Evolutionary conservation across 2,113 vertebrate genomes (phyloP).

Genomic region (Chaetodon trifascialis): DNA sequence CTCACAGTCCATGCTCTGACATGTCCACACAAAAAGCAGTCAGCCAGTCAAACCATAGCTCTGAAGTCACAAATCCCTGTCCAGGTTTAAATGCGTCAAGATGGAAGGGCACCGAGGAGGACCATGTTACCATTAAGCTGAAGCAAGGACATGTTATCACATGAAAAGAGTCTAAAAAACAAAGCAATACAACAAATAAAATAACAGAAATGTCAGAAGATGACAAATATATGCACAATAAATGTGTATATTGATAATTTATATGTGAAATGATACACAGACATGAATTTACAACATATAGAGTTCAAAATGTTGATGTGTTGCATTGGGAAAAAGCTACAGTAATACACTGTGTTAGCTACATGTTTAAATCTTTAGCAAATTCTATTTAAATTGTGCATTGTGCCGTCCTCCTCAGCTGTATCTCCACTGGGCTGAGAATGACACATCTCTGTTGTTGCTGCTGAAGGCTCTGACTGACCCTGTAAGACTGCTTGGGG

Average conservation of each 20-base stretch:
- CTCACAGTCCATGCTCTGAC: neutral
- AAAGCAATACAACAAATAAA: neutral
- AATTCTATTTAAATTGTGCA: neutral
- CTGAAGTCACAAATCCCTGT: neutral
- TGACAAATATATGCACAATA: neutral
- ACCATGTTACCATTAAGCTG: no score
- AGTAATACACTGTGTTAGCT: neutral
- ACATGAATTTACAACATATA: neutral
- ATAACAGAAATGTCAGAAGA: neutral
- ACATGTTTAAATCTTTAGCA: neutral
- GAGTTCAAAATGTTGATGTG: neutral
- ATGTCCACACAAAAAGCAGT: neutral
- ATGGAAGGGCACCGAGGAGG: neutral
- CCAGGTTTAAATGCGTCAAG: neutral
- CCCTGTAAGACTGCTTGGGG: neutral
- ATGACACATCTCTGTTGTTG: neutral
- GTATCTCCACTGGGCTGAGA: neutral
- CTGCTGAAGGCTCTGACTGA: conserved; percentile 4
- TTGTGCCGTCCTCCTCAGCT: neutral
- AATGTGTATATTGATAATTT: neutral
- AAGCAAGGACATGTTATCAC: neutral
- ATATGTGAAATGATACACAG: neutral
- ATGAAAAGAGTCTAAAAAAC: neutral
- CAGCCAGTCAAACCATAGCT: neutral
- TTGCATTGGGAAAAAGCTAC: neutral